Evolutionary conservation across 1,140 invertebrate species (phyloP).

Genomic region (Akabosia matsudoensis): DNA sequence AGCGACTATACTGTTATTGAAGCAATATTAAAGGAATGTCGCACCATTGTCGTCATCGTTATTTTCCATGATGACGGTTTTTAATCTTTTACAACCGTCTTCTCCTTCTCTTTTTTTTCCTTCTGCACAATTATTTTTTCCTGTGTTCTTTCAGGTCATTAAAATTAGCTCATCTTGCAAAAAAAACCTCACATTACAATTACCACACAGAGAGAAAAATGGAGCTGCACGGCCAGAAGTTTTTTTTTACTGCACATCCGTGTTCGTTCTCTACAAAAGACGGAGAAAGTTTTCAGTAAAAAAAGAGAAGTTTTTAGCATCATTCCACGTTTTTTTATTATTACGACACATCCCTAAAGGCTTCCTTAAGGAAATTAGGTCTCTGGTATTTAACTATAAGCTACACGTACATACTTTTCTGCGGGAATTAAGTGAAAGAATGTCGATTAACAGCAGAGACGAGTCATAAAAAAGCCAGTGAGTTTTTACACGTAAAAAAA

Average conservation of each 20-base stretch:
- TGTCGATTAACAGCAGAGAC: slow-evolving; percentile 19
- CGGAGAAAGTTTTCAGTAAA: background rate
- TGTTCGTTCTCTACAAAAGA: too few species aligned
- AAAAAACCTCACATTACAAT: slow-evolving; percentile 25
- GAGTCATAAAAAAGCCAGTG: slow-evolving; percentile 4
- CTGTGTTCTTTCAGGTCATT: background rate
- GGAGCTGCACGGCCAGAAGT: background rate
- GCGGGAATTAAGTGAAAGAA: slow-evolving; percentile 19
- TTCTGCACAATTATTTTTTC: background rate
- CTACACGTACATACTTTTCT: background rate
- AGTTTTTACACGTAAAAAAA: slow-evolving; percentile 21
- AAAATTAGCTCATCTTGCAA: slow-evolving; percentile 24
- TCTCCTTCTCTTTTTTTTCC: slow-evolving; percentile 13
- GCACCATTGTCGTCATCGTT: background rate
- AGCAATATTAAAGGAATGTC: slow-evolving; percentile 1
- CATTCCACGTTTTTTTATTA: slow-evolving; percentile 23
- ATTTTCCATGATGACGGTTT: background rate
- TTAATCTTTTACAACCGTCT: background rate
- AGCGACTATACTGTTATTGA: background rate
- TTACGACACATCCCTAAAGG: slow-evolving; percentile 21
- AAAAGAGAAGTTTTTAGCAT: slow-evolving; percentile 4
- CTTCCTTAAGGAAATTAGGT: slow-evolving; percentile 19
- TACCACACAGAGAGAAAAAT: background rate
- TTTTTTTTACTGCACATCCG: too few species aligned
- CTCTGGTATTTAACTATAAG: slow-evolving; percentile 19